Percentiles rank a stretch among this genome's conserved stretches.
These are phyloP conservation scores for Cavia aperea DNA, from an alignment of 2,113 vertebrate genomes.

Conservation along the genomic window DNA sequence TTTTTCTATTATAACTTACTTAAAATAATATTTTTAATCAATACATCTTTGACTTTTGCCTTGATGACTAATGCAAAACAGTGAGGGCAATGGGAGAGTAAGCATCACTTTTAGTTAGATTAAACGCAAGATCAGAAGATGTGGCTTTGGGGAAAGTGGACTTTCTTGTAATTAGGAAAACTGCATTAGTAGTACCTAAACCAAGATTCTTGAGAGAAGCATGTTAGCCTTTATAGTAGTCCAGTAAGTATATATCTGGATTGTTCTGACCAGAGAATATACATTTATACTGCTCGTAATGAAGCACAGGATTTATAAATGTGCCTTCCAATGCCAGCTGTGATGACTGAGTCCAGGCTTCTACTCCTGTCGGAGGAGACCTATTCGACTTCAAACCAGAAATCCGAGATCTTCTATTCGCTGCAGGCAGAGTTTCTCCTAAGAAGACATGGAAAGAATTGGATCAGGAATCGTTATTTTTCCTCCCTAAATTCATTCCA, in stretches of 20 bases:
- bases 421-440: neutral
- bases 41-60: neutral
- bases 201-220: neutral
- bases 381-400: neutral
- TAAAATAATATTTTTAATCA: neutral
- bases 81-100: neutral
- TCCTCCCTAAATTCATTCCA: neutral
- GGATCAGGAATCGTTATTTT: neutral
- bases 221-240: neutral
- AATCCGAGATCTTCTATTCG: neutral
- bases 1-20: neutral
- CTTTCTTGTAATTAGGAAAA: neutral
- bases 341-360: neutral
- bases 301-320: neutral
- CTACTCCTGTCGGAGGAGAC: neutral
- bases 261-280: neutral
- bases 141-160: neutral
- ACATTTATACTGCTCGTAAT: neutral
- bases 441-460: neutral
- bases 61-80: neutral
- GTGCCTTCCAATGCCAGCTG: neutral
- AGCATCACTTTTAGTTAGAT: neutral
- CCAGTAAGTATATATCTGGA: neutral
- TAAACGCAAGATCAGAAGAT: neutral
- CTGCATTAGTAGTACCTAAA: neutral